Percentiles rank a stretch among this genome's conserved stretches.
These are phyloP conservation scores for Marmota flaviventris DNA, from an alignment of 2,113 vertebrate genomes.

Conservation along the genomic window DNA sequence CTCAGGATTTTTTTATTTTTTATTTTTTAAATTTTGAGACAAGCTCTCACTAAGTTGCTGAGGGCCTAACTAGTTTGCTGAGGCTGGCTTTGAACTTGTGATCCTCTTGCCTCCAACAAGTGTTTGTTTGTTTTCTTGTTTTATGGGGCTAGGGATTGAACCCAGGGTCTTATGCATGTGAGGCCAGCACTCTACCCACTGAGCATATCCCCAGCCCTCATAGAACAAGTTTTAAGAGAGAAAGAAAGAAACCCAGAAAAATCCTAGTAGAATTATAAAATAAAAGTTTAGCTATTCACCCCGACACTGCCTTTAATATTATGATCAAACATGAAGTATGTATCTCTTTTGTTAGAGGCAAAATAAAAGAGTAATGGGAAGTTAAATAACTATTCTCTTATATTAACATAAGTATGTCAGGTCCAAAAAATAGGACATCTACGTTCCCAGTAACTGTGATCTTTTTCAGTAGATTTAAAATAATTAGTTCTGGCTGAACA, in stretches of 20 bases:
- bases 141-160: too few relatives aligned
- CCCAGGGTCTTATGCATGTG: too few relatives aligned
- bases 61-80: too few relatives aligned
- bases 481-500: constrained; percentile 66
- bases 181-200: too few relatives aligned
- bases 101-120: too few relatives aligned
- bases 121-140: too few relatives aligned
- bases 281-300: not conserved
- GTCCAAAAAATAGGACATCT: constrained; percentile 6
- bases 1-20: too few relatives aligned
- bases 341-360: constrained; percentile 14
- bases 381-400: constrained; percentile 15
- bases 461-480: constrained; percentile 65
- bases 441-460: constrained; percentile 46
- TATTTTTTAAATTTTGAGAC: too few relatives aligned
- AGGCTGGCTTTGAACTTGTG: too few relatives aligned
- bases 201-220: too few relatives aligned
- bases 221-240: not conserved
- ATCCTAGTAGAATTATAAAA: not conserved
- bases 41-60: too few relatives aligned
- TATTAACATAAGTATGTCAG: constrained; percentile 44
- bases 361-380: constrained; percentile 19
- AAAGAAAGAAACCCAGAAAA: not conserved
- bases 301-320: not conserved
- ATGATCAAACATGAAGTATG: not conserved